phyloP scores from a whole-genome alignment of 2,797 vertebrate species.

The Capromys pilorides region DNA sequence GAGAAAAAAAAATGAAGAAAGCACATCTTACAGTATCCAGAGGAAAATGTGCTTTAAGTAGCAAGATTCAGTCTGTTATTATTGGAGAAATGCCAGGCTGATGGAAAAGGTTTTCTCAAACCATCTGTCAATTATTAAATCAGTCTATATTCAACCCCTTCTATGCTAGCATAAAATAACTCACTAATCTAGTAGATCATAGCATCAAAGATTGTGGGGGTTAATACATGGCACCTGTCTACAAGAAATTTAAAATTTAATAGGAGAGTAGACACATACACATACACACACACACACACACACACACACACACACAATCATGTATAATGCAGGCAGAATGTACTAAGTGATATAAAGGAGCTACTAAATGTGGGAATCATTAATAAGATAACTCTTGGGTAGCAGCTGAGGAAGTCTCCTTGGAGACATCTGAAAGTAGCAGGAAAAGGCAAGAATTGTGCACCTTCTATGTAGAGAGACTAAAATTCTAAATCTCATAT shows the following conservation, averaged over 20 bases:
- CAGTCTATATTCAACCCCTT: conserved; percentile 55
- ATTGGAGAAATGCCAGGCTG: conserved; percentile 62
- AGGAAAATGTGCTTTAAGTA: conserved; percentile 70
- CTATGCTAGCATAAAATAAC: background rate
- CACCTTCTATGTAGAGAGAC: background rate
- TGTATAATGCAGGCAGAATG: background rate
- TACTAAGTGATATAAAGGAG: background rate
- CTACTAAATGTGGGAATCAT: background rate
- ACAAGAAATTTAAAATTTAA: conserved; percentile 41
- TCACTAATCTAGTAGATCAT: background rate
- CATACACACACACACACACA: too few species aligned
- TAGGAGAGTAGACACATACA: conserved; percentile 22
- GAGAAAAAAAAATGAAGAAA: conserved; percentile 36
- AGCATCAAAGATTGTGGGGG: background rate
- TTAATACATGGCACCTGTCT: background rate
- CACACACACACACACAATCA: background rate
- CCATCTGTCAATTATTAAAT: conserved; percentile 57
- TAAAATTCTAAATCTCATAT: background rate
- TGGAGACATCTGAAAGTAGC: background rate
- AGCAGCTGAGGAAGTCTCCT: background rate
- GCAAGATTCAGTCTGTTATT: conserved; percentile 60
- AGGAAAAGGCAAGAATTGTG: background rate
- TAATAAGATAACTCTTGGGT: background rate
- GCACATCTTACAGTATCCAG: conserved; percentile 58
- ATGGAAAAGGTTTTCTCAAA: conserved; percentile 60